A percentile compares a stretch with the other conserved stretches of the same genome.
Conservation (phyloP, 2,113 vertebrate genomes). For the Triplophysa rosa region DNA sequence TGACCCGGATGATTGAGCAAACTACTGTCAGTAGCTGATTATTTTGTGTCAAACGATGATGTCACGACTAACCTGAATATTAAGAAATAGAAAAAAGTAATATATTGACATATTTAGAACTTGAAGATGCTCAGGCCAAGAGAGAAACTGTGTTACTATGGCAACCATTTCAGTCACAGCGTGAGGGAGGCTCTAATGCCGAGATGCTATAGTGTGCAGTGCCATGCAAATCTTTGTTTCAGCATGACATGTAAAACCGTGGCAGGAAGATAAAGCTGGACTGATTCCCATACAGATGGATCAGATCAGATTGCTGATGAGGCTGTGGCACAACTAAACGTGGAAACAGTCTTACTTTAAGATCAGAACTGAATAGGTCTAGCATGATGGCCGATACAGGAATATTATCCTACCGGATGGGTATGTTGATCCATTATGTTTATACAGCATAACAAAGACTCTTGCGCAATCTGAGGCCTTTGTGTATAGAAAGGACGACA, state of each 20-base stretch:
- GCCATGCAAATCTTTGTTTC: constrained; percentile 13
- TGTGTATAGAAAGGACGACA: neutral
- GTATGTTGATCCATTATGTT: neutral
- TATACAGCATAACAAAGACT: neutral
- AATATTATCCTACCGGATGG: neutral
- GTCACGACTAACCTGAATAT: neutral
- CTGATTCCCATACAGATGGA: constrained; percentile 10
- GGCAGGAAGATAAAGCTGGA: constrained; percentile 16
- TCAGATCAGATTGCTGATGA: constrained; percentile 9
- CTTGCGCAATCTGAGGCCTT: neutral
- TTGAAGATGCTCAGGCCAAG: constrained; percentile 11
- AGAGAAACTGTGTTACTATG: constrained; percentile 37
- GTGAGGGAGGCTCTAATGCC: constrained; percentile 20
- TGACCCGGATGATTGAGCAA: neutral
- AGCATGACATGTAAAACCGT: neutral
- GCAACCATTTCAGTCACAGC: constrained; percentile 45
- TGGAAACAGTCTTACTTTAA: neutral
- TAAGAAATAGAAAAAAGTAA: neutral
- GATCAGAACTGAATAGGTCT: neutral
- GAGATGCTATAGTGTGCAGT: constrained; percentile 20
- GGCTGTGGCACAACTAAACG: constrained; percentile 7
- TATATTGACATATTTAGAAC: neutral
- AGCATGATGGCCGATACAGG: neutral
- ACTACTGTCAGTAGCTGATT: neutral
- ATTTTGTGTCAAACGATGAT: neutral